Conservation (phyloP, 1,140 invertebrate species). For the Diprion similis region DNA sequence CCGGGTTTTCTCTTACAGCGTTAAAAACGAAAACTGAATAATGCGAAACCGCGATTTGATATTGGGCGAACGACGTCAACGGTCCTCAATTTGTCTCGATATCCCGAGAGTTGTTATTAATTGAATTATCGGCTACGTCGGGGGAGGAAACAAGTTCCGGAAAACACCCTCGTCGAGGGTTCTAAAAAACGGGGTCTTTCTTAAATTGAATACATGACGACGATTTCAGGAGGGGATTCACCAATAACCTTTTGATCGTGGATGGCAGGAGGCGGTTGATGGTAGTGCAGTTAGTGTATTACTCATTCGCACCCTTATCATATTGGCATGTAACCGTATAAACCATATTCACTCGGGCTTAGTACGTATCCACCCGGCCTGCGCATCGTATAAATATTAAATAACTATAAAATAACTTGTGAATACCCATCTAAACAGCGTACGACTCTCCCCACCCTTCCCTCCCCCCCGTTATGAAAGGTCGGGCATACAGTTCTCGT, state of each 20-base stretch:
- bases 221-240: too few species aligned
- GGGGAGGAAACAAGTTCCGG: not conserved
- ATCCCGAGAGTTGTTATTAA: constrained; percentile 1
- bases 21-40: too few species aligned
- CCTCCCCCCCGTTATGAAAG: not conserved
- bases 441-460: not conserved
- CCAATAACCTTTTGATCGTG: too few species aligned
- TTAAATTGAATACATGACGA: too few species aligned
- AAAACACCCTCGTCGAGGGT: not conserved
- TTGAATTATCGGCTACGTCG: not conserved
- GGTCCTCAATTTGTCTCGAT: not conserved
- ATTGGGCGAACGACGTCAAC: too few species aligned
- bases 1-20: too few species aligned
- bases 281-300: too few species aligned
- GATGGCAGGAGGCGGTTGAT: too few species aligned
- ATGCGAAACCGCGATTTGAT: too few species aligned
- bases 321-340: too few species aligned
- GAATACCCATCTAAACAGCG: not conserved
- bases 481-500: not conserved
- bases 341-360: not conserved
- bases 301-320: too few species aligned
- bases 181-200: too few species aligned
- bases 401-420: not conserved
- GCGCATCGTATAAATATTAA: not conserved
- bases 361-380: not conserved